Evolutionary conservation across 1,140 invertebrate genomes (phyloP), one percentile per base, ranked within the genome.

Genomic region (Drosophila mojavensis): DNA sequence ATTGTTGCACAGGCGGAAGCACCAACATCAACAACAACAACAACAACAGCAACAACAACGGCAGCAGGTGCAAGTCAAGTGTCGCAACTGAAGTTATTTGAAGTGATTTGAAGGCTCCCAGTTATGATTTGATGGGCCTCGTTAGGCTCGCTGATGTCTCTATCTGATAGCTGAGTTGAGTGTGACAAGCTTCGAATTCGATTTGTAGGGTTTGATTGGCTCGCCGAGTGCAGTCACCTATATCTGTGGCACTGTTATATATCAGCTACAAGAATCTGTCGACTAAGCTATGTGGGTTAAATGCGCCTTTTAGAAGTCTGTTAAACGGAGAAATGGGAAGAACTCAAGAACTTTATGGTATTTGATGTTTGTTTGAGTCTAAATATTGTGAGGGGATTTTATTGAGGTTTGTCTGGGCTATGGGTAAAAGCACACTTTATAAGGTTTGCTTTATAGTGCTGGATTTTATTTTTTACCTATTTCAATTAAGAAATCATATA

Each of bases 61-160:
- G 3, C 6, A 13, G 20, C 58, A 61, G 59, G 59, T 60, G 58
- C n/a, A 60, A 59, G 15, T 59, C 20, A 59, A 61, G 58, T 61
- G 43, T 26, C 24, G 26, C 5, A 61, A 33, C 43, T 30, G 26
- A 30, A 50, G 59, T 61, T 61, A 17, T 17, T 47, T 47, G 43
- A 47, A 47, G 28, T 48, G 24, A 28, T 26, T 20, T 43, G 20
- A 20, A 1, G 43, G 58, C 11, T 60, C 28, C 2, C 28, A 60
- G 24, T 48, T 45, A 26, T 45, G 56, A 20, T 56, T 56, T 7
- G 5, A 20, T 39, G 30, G 53, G 15, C 28, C 11, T 55, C 15
- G 30, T 54, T 36, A 54, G 3, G 28, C 28, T 6, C 28, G 28
- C 48, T 28, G 50, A 51, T 51, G 50, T 24, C 26, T 17, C 15